Percentiles rank a stretch among this genome's conserved stretches.
These are phyloP conservation scores for Branchinecta sandiegonensis DNA, from an alignment of 2,888 invertebrate species.

Conservation along the genomic window DNA sequence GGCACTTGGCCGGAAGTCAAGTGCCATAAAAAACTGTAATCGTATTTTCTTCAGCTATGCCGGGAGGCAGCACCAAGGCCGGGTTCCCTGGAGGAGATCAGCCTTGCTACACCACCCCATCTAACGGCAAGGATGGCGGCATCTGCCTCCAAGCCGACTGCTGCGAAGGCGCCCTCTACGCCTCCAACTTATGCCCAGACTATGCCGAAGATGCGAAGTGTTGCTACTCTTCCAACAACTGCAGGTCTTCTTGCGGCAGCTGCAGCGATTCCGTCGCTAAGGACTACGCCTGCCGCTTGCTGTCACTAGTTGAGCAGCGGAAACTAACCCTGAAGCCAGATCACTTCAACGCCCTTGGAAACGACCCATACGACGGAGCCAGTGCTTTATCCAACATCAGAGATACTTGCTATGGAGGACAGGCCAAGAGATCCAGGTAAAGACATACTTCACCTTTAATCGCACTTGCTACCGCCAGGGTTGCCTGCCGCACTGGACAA, in stretches of 20 bases:
- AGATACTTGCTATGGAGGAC: slow-evolving; percentile 25
- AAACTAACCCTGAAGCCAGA: slow-evolving; percentile 24
- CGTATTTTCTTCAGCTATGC: neutral
- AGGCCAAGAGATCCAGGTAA: slow-evolving; percentile 26
- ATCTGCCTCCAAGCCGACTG: slow-evolving; percentile 24
- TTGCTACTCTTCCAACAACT: slow-evolving; percentile 25
- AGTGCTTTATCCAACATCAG: slow-evolving; percentile 25
- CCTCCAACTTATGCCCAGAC: slow-evolving; percentile 24
- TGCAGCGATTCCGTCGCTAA: slow-evolving; percentile 24
- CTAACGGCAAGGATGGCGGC: slow-evolving; percentile 23
- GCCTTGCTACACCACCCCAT: slow-evolving; percentile 23
- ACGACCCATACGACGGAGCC: slow-evolving; percentile 26
- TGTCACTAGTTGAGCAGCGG: slow-evolving; percentile 24
- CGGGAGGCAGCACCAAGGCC: slow-evolving; percentile 14
- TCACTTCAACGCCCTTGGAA: slow-evolving; percentile 24
- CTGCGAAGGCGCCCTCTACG: slow-evolving; percentile 23
- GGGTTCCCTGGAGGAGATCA: slow-evolving; percentile 22
- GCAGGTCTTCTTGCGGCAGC: slow-evolving; percentile 22
- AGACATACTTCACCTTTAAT: neutral
- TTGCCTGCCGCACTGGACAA: too few species aligned
- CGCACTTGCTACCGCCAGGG: too few species aligned
- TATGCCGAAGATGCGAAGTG: slow-evolving; percentile 23
- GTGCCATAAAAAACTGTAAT: too few species aligned
- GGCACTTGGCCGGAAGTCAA: too few species aligned
- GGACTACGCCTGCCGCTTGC: slow-evolving; percentile 23